A percentile compares a stretch with the other conserved stretches of the same genome.
Conservation (phyloP, 1,140 invertebrate genomes). For the Drosophila virilis region DNA sequence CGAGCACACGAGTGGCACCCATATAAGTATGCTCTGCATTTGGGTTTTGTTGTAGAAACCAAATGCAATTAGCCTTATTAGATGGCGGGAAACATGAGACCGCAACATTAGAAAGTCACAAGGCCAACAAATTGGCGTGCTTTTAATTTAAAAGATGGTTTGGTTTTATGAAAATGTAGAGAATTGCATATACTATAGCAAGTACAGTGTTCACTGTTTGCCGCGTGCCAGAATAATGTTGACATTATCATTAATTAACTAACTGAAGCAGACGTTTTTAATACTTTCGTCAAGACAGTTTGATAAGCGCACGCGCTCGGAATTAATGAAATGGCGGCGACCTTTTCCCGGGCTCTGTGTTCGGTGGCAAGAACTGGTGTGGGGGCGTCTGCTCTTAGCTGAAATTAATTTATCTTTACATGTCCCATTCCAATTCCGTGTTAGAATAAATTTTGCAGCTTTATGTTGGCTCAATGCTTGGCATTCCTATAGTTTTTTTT, state of each 20-base stretch:
- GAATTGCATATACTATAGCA: background rate
- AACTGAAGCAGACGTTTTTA: slow-evolving; percentile 57
- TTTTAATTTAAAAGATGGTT: slow-evolving; percentile 24
- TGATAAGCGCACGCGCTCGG: slow-evolving; percentile 55
- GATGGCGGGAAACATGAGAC: slow-evolving; percentile 47
- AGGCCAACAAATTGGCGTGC: background rate
- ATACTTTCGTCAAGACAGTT: slow-evolving; percentile 44
- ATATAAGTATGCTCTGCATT: slow-evolving; percentile 8
- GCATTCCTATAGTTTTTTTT: background rate
- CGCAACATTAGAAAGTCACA: slow-evolving; percentile 31
- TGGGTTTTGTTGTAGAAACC: background rate
- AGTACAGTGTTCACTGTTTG: background rate
- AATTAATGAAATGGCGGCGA: slow-evolving; percentile 72
- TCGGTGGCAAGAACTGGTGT: too few relatives aligned
- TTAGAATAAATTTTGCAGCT: slow-evolving; percentile 8
- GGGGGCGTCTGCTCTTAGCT: slow-evolving; percentile 19
- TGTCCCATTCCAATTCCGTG: slow-evolving; percentile 15
- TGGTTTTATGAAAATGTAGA: background rate
- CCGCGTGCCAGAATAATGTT: slow-evolving; percentile 25
- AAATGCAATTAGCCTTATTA: slow-evolving; percentile 64
- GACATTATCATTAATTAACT: slow-evolving; percentile 66
- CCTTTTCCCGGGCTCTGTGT: slow-evolving; percentile 26
- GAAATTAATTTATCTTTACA: slow-evolving; percentile 63
- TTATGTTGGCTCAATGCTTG: slow-evolving; percentile 5
- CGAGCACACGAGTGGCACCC: background rate